Percentiles rank a stretch among this genome's conserved stretches.
These are phyloP conservation scores for Mantis religiosa DNA, from an alignment of 2,888 invertebrate species.

Conservation along the genomic window DNA sequence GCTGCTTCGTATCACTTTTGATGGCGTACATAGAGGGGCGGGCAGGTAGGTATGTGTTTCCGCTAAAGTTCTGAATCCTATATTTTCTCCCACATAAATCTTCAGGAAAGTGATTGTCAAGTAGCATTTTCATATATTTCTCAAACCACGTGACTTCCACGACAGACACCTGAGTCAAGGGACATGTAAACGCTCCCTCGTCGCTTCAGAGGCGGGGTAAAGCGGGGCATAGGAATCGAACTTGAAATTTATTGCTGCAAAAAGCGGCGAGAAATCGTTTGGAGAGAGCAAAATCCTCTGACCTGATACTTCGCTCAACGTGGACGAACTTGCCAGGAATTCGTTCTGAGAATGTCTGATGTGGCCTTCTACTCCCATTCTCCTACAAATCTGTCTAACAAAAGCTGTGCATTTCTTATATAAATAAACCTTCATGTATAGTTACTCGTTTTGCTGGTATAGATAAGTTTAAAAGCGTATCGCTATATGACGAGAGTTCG, in stretches of 20 bases:
- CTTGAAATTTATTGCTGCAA: not conserved
- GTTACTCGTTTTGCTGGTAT: too few species aligned
- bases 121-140: not conserved
- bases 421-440: too few species aligned
- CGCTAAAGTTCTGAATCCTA: not conserved
- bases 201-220: not conserved
- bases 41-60: too few species aligned
- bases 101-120: not conserved
- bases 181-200: not conserved
- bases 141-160: not conserved
- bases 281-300: not conserved
- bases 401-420: too few species aligned
- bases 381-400: too few species aligned
- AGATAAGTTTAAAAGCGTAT: too few species aligned
- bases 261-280: not conserved
- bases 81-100: not conserved
- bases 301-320: not conserved
- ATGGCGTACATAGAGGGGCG: not conserved
- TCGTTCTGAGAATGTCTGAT: not conserved
- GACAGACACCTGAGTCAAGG: not conserved
- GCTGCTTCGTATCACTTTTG: not conserved
- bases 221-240: not conserved
- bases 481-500: too few species aligned
- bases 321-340: not conserved
- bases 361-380: too few species aligned